These are phyloP conservation scores for Rhadinocentrus ornatus DNA, from an alignment of 2,797 vertebrate species.

Conservation along the genomic window DNA sequence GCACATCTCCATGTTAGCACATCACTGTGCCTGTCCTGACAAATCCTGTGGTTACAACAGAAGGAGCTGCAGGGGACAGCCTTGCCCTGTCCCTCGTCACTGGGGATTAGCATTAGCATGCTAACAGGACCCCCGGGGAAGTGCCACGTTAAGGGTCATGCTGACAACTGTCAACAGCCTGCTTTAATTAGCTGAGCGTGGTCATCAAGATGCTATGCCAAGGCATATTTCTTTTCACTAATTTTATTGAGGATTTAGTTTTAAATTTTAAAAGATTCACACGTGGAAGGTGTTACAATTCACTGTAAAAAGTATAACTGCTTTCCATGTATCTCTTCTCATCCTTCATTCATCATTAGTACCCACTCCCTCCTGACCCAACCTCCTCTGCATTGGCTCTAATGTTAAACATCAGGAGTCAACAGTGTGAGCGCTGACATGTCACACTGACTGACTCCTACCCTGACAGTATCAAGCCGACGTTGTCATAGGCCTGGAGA, in stretches of 20 bases:
- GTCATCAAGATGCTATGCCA: slow-evolving; percentile 49
- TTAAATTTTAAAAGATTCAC: slow-evolving; percentile 4
- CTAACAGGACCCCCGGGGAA: slow-evolving; percentile 74
- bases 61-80: slow-evolving; percentile 73
- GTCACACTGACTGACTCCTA: slow-evolving; percentile 54
- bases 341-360: slow-evolving; percentile 63
- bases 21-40: slow-evolving; percentile 78
- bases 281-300: slow-evolving; percentile 14
- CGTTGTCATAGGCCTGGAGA: slow-evolving; percentile 68
- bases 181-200: slow-evolving; percentile 72
- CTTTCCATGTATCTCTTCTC: slow-evolving; percentile 31
- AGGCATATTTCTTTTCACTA: slow-evolving; percentile 28
- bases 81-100: slow-evolving; percentile 79
- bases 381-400: slow-evolving; percentile 46
- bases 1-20: slow-evolving; percentile 78
- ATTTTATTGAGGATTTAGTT: slow-evolving; percentile 3
- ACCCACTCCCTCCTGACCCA: slow-evolving; percentile 11
- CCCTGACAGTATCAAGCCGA: slow-evolving; percentile 73
- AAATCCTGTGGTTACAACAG: slow-evolving; percentile 76
- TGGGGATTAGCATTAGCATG: slow-evolving; percentile 82
- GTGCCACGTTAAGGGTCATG: slow-evolving; percentile 61
- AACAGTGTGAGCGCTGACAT: slow-evolving; percentile 52
- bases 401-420: slow-evolving; percentile 57
- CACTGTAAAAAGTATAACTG: slow-evolving; percentile 35
- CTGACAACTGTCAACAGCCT: slow-evolving; percentile 79